Percentiles rank a stretch among this genome's conserved stretches.
phyloP scores from a whole-genome alignment of 2,113 vertebrate genomes.

The Desmodus rotundus region DNA sequence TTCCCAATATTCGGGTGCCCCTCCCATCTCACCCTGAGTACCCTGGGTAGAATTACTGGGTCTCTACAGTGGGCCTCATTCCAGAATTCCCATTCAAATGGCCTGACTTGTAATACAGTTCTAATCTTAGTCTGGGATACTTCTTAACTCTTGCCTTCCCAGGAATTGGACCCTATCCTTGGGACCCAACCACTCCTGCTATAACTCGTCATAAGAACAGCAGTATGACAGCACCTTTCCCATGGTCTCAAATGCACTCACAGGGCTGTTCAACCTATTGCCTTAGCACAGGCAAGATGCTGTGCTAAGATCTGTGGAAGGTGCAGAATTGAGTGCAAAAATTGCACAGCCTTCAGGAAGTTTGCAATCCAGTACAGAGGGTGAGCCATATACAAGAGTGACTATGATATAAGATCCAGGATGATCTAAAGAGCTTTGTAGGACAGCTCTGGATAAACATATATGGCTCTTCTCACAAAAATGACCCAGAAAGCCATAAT shows the following conservation, averaged over 20 bases:
- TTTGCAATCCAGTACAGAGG: neutral
- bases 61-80: neutral
- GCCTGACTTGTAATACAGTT: neutral
- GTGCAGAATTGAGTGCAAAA: neutral
- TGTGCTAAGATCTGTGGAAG: neutral
- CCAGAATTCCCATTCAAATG: neutral
- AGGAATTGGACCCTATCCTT: neutral
- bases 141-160: neutral
- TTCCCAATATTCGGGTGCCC: neutral
- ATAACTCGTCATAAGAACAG: neutral
- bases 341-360: neutral
- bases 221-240: neutral
- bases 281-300: neutral
- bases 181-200: neutral
- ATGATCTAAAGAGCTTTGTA: neutral
- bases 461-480: neutral
- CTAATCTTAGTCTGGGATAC: neutral
- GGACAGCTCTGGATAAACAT: neutral
- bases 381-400: neutral
- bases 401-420: neutral
- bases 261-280: rapidly evolving
- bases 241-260: neutral
- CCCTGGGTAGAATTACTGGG: neutral
- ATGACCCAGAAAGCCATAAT: neutral
- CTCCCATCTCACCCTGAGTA: neutral